Evolutionary conservation across 2,888 invertebrate species (phyloP), one percentile per base, ranked within the genome.

Genomic region (Ischnura elegans): DNA sequence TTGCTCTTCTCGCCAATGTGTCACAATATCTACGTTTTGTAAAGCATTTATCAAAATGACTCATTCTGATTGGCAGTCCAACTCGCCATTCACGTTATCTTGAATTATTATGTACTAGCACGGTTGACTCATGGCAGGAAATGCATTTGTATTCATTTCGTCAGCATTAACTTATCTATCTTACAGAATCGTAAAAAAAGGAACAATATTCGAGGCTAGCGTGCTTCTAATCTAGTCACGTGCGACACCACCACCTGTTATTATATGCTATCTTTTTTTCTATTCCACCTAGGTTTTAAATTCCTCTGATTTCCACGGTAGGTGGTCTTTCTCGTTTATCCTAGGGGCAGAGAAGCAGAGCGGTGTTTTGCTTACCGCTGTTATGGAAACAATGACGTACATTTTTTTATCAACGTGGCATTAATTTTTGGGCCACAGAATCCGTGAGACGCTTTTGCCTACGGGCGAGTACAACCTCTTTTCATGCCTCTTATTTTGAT

Each of bases 381-480:
- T 36, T 10, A 76, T 16, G 36, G 76, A 76, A 76, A 76, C 76
- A 76, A 76, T 76, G 76, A 76, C 36, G 36, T 76, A 5, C 51
- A 76, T 76, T 36, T 76, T 76, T 76, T 76, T 76, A 76, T 76
- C 76, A 76, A 29, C 36, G 76, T 76, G 76, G 76, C 76, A 76
- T 76, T 76, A 76, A 76, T 76, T 76, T 76, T 16, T 29, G 76
- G 36, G 19, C 8, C 13, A 29, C 8, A 29, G 36, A 36, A 36
- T 76, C 36, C 25, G 76, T 76, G 76, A 76, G 76, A 76, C 76
- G 36, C 36, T 36, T 76, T 25, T 10, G 76, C 76, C 76, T 29
- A 2, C 1, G 76, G 76, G 29, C 5, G 36, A 16, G 76, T 36
- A n/a, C 76, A 76, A 76, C 4, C 76, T 10, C 10, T 21, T 10